Evolutionary conservation across 2,888 invertebrate genomes (phyloP), one percentile per base, ranked within the genome.

Genomic region (Blastobasis lacticolella): DNA sequence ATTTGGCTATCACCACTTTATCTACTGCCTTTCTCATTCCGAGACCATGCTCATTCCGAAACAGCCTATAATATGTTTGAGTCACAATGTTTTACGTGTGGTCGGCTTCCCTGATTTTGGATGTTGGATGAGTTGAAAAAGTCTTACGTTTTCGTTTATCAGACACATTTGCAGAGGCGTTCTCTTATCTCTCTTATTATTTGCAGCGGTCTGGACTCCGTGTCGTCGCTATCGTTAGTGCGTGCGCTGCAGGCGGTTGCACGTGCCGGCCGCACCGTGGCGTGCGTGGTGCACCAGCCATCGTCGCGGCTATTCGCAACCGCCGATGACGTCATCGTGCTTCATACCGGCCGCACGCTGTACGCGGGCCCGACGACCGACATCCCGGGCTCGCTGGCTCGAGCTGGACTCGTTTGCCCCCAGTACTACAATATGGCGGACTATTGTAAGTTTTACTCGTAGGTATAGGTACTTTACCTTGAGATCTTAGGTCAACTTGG

Each of bases 251-350:
- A 90, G 59, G 81, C 88, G 6, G 89, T 94, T 49, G 92, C 94
- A 0, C 80, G 83, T 10, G 82, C 82, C 10, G 94, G 94, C 0
- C 87, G 94, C 44, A 94, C 93, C 0, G 90, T 95, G 5, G 91
- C 92, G 10, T 94, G 94, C 64, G 92, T 94, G n/a, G 90, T 95
- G 57, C 95, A 95, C 79, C 94, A 95, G 66, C 94, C 95, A 0
- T 93, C 93, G 43, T 94, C 94, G 45, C 91, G 91, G 57, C 89
- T 94, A 49, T 93, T 94, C 75, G 90, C 91, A 49, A 90, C 90
- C 61, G 94, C 94, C 60, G 94, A 95, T 72, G 91, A 94, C 82
- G 78, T 94, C 54, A 89, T 94, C 58, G 86, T 94, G 45, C 76
- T 95, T 10, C 90, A 92, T 1, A 90, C 89, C 48, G 94, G 95